Percentiles rank a stretch among this genome's conserved stretches.
phyloP scores from a whole-genome alignment of 2,797 vertebrate species.

The Aphelocoma californica region DNA sequence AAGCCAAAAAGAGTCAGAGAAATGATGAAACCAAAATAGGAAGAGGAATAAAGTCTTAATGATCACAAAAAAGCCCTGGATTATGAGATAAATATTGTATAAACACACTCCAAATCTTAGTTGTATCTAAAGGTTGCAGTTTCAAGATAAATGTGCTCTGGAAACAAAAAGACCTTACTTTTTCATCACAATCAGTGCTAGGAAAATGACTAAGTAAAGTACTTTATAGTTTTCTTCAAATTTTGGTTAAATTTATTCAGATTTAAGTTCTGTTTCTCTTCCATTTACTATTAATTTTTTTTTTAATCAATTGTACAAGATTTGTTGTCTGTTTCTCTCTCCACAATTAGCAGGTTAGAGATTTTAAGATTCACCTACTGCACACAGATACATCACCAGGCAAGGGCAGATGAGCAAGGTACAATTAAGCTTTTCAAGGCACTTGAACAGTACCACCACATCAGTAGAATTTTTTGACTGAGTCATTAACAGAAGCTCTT shows the following conservation, averaged over 20 bases:
- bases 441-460: not conserved
- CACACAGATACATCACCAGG: not conserved
- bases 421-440: not conserved
- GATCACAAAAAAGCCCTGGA: not conserved
- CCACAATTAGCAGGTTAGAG: not conserved
- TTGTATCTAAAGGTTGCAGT: not conserved
- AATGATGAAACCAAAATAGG: not conserved
- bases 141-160: not conserved
- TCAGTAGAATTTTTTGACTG: not conserved
- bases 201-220: not conserved
- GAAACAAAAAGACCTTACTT: not conserved
- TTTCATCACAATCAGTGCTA: not conserved
- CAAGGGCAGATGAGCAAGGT: not conserved
- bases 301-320: not conserved
- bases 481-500: not conserved
- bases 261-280: not conserved
- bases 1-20: not conserved
- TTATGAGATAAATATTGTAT: not conserved
- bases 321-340: not conserved
- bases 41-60: not conserved
- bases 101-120: not conserved
- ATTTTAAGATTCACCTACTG: not conserved
- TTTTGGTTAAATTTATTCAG: not conserved
- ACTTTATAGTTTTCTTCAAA: not conserved
- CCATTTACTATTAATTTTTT: not conserved